Base-by-base conservation (phyloP, 2,113 vertebrate genomes). In the Coryphaenoides rupestris region DNA sequence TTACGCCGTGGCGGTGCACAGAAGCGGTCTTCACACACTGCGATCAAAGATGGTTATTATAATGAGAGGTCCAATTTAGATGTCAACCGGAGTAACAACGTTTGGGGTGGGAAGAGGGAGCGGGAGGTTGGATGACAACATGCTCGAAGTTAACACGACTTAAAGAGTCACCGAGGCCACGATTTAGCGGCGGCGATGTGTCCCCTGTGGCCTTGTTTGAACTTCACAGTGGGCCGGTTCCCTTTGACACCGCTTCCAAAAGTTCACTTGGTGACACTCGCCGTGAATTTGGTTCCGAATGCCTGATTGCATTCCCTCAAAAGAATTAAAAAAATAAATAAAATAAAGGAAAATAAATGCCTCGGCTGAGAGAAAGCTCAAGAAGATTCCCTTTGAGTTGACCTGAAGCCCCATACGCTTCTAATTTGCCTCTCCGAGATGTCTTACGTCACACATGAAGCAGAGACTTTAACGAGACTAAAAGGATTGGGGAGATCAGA, bases 401-500 rank as follows among this genome's bases (percentile, higher is more conserved):
- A 50, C 26, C 55, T 60, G n/a, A n/a, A n/a, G n/a, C n/a, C n/a
- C n/a, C n/a, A n/a, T n/a, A n/a, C n/a, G n/a, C n/a, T n/a, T n/a
- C 58, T 46, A 68, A 63, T 65, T 58, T 56, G 64, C 54, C 55
- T 52, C 63, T 9, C 52, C 55, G 64, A 62, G 74, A 49, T 59
- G 40, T 45, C 13, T 75, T 67, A 64, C 74, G 75, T 65, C 69
- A 46, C 46, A 60, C 62, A 70, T 58, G 60, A 79, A 78, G 73
- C 61, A 68, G 59, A 74, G 50, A 66, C 70, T 55, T 67, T 66
- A 80, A 80, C 70, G 54, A 69, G 80, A 63, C 67, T 80, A 77
- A 86, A 79, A 28, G 65, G 73, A 84, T 77, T 77, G 68, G 19
- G 52, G 55, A 52, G 72, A 83, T 82, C 70, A 74, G 78, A 81